Base-by-base conservation (phyloP, 2,797 vertebrate species). In the Chloroceryle amazona region DNA sequence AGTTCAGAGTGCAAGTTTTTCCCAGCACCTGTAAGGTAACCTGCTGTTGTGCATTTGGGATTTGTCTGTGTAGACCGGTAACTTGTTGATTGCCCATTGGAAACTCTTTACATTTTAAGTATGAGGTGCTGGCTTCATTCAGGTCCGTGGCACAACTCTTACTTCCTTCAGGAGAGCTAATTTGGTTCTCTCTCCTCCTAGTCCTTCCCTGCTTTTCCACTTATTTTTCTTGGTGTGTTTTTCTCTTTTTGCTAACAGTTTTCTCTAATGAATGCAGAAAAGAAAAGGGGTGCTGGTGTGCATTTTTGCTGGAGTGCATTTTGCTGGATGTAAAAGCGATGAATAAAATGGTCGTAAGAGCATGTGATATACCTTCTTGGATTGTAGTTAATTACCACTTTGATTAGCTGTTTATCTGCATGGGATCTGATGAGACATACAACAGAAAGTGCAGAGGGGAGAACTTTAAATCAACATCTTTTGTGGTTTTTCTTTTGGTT, bases 21-120 rank as follows among this genome's bases (percentile, higher is more conserved):
- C 5, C 1, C 19, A 54, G 52, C 14, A 2, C 17, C 1, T 4
- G 8, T 7, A 33, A 58, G 49, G 49, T 31, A 21, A 29, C 10
- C 20, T 62, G 42, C 55, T 47, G 29, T 26, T 82, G n/a, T 65
- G 22, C 39, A 37, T 41, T 20, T 44, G 47, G 6, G 16, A 2
- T 35, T 57, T 17, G 46, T 10, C 28, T 62, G n/a, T 5, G 3
- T 5, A 23, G 49, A 23, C 26, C 8, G 0, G 8, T 37, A 0
- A 21, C 39, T 35, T 74, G 23, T 51, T 20, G 41, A 9, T 35
- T 62, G 28, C 13, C 8, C 21, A 6, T 39, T 41, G 28, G 63
- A 65, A 63, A 33, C 72, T 12, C 41, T 81, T 78, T 57, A 7
- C 1, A 1, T 14, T 44, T 61, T 22, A 41, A 14, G 25, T 61